A percentile compares a stretch with the other conserved stretches of the same genome.
Evolutionary conservation across 2,888 invertebrate genomes (phyloP).

Genomic region (Lithosia quadra): DNA sequence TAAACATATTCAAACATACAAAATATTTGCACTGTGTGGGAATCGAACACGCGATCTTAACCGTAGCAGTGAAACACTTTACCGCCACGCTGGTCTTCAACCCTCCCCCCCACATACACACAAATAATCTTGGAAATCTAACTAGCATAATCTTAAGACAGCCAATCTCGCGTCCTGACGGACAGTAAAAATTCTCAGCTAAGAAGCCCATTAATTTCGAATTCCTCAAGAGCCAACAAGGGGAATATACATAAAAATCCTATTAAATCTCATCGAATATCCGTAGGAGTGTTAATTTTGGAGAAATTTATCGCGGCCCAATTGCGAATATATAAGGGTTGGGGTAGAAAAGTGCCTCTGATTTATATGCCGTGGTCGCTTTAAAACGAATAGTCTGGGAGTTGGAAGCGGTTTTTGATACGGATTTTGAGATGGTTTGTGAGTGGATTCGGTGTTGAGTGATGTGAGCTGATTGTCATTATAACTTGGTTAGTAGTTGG

Average conservation of each 20-base stretch:
- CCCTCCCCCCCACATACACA: too few relatives aligned
- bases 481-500: neutral
- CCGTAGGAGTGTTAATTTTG: conserved; percentile 68
- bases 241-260: conserved; percentile 48
- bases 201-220: conserved; percentile 33
- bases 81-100: too few relatives aligned
- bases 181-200: conserved; percentile 6
- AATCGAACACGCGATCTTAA: too few relatives aligned
- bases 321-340: conserved; percentile 70
- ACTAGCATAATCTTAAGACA: neutral
- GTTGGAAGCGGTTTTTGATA: conserved; percentile 15
- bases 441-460: conserved; percentile 2
- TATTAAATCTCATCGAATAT: conserved; percentile 58
- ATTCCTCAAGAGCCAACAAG: conserved; percentile 27
- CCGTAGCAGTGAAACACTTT: too few relatives aligned
- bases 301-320: conserved; percentile 68
- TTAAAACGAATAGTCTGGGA: conserved; percentile 39
- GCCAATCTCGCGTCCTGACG: neutral
- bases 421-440: conserved; percentile 7
- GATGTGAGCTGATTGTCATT: neutral
- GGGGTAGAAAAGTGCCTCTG: conserved; percentile 64
- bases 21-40: too few relatives aligned
- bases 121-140: too few relatives aligned
- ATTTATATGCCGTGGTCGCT: conserved; percentile 64
- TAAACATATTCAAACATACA: too few relatives aligned